phyloP scores from a whole-genome alignment of 1,140 invertebrate genomes.

The Leptopilina boulardi region DNA sequence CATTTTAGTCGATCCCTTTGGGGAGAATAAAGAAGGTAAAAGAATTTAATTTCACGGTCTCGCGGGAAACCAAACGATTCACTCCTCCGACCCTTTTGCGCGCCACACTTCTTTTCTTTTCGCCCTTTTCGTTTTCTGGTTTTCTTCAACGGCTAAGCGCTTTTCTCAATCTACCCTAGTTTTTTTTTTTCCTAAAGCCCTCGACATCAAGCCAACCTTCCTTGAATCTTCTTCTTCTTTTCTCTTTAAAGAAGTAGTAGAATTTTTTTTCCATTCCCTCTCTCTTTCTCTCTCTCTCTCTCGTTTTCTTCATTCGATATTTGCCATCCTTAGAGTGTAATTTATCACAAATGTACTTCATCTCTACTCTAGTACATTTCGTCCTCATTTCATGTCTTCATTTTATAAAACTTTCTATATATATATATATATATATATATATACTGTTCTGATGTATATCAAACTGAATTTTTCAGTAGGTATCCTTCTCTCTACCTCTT shows the following conservation, averaged over 20 bases:
- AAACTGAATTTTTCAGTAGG: not conserved
- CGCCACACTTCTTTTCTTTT: constrained; percentile 25
- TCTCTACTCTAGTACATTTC: constrained; percentile 1
- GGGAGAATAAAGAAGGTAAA: constrained; percentile 46
- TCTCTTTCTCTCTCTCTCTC: too few relatives aligned
- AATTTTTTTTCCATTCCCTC: too few relatives aligned
- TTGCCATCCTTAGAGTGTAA: constrained; percentile 30
- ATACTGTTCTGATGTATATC: not conserved
- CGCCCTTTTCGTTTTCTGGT: constrained; percentile 46
- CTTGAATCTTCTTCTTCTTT: constrained; percentile 18
- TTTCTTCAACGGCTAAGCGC: constrained; percentile 44
- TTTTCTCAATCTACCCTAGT: constrained; percentile 31
- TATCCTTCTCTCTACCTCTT: not conserved
- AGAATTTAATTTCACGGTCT: constrained; percentile 71
- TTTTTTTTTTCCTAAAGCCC: constrained; percentile 16
- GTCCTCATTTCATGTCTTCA: not conserved
- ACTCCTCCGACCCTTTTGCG: constrained; percentile 47
- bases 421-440: too few relatives aligned
- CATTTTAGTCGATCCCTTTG: constrained; percentile 41
- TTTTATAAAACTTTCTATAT: constrained; percentile 23
- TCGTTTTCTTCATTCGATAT: constrained; percentile 7
- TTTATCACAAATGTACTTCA: constrained; percentile 31
- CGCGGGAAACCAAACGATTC: constrained; percentile 65
- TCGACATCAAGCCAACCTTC: constrained; percentile 2
- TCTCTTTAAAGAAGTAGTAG: constrained; percentile 8